These are phyloP conservation scores for Hestina assimilis DNA, from an alignment of 1,140 invertebrate species.

Conservation along the genomic window DNA sequence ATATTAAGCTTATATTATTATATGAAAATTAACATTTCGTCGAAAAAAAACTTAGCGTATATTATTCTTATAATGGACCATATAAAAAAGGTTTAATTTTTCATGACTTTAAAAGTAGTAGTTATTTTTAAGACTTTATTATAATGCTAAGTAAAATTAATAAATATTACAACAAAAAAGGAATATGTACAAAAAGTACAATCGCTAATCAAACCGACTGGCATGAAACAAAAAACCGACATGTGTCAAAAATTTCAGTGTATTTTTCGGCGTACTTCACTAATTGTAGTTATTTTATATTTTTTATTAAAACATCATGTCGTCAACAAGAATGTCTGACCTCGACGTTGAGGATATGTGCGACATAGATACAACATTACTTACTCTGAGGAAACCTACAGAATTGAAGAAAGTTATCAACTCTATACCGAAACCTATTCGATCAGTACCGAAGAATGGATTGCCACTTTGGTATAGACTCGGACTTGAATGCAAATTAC, in stretches of 20 bases:
- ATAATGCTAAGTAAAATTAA: too few relatives aligned
- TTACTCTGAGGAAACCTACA: slow-evolving; percentile 68
- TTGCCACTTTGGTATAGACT: slow-evolving; percentile 66
- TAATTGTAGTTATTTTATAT: slow-evolving; percentile 6
- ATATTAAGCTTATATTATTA: too few relatives aligned
- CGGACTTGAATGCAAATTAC: slow-evolving; percentile 65
- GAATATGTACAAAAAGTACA: not conserved
- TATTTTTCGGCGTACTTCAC: not conserved
- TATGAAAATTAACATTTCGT: too few relatives aligned
- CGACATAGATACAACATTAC: slow-evolving; percentile 52
- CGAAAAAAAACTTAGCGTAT: too few relatives aligned
- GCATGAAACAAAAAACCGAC: not conserved
- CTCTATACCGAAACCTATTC: slow-evolving; percentile 61
- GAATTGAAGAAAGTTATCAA: slow-evolving; percentile 70
- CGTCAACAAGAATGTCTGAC: slow-evolving; percentile 31
- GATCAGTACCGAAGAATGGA: slow-evolving; percentile 71
- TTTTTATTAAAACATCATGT: slow-evolving; percentile 11
- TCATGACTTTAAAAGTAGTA: too few relatives aligned
- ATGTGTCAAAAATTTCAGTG: slow-evolving; percentile 20
- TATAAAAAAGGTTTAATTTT: too few relatives aligned
- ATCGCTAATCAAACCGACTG: not conserved
- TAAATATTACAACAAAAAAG: too few relatives aligned
- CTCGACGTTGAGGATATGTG: slow-evolving; percentile 38
- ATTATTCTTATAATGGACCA: too few relatives aligned
- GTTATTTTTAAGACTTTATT: too few relatives aligned